Evolutionary conservation across 2,113 vertebrate species (phyloP), one percentile per base, ranked within the genome.

Genomic region (Pipra filicauda): DNA sequence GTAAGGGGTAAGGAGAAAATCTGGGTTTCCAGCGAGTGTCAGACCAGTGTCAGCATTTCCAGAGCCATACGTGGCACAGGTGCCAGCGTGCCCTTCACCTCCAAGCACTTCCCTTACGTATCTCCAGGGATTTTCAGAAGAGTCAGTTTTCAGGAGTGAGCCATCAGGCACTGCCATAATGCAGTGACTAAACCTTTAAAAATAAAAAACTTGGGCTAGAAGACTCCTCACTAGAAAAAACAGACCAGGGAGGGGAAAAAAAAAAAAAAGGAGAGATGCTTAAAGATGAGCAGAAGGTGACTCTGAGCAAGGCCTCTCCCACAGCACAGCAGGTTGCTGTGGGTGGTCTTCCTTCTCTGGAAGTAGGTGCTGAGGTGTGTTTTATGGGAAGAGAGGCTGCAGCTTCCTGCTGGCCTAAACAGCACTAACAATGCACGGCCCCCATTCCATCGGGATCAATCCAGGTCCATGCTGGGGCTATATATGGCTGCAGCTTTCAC

Each of bases 361-460:
- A 39, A 79, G 12, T 0, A 19, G 55, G 28, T 17, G 52, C 62
- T 0, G 23, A 46, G 64, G 1, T 43, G 23, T 11, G 28, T 37
- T n/a, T 22, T 1, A 28, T 0, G 8, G 37, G 59, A 35, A 49
- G 51, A 33, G 4, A 13, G 1, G 0, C 5, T 9, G 59, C 41
- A 77, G 71, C 3, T 28, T 18, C 73, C 51, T 4, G 6, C 14
- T 17, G 46, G 18, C 31, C 66, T 23, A 1, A 65, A 20, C 1
- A 65, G 58, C 62, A 8, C 1, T 8, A 31, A 15, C 23, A 9
- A 8, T 2, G 43, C 57, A 3, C 5, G 49, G 57, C 35, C 21
- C 3, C 7, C n/a, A 2, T 10, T 8, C 37, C 54, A 64, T 17
- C 1, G 59, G 71, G 22, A 52, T 58, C 0, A 22, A 12, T 13